Conservation (phyloP, 2,888 invertebrate species). For the Morpho deidamia region DNA sequence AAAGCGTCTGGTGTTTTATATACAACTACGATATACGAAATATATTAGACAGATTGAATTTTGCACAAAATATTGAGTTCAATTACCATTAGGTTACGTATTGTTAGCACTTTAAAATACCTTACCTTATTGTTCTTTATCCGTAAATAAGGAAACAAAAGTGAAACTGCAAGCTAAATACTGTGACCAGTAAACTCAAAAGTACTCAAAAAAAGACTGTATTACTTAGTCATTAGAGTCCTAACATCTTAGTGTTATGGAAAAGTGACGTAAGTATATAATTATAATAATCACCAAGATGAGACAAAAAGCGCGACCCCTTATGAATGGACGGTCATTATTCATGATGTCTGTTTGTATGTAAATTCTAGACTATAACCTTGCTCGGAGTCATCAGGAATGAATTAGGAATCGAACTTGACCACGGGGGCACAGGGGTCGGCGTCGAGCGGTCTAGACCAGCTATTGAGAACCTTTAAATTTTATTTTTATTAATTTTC, state of each 20-base stretch:
- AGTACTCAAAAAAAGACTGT: constrained; percentile 12
- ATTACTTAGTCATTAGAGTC: constrained; percentile 5
- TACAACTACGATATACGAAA: no score
- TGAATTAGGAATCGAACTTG: constrained; percentile 69
- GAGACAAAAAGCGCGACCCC: constrained; percentile 59
- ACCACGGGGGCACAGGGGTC: constrained; percentile 44
- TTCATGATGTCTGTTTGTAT: constrained; percentile 59
- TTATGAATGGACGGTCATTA: constrained; percentile 54
- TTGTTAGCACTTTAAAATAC: constrained; percentile 1
- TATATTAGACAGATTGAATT: no score
- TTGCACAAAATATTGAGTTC: background rate
- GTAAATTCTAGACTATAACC: constrained; percentile 54
- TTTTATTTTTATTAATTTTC: no score
- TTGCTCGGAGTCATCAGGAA: constrained; percentile 57
- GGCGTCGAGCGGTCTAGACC: constrained; percentile 41
- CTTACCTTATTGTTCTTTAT: constrained; percentile 23
- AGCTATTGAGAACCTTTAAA: no score
- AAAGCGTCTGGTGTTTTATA: no score
- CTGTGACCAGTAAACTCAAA: background rate
- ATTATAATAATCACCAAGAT: constrained; percentile 33
- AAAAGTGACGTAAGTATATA: constrained; percentile 14
- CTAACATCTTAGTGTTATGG: background rate
- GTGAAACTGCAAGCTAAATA: constrained; percentile 9
- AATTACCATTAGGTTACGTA: background rate
- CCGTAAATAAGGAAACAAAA: constrained; percentile 24